Evolutionary conservation across 2,113 vertebrate species (phyloP), one percentile per base, ranked within the genome.

Genomic region (Hippocampus comes): DNA sequence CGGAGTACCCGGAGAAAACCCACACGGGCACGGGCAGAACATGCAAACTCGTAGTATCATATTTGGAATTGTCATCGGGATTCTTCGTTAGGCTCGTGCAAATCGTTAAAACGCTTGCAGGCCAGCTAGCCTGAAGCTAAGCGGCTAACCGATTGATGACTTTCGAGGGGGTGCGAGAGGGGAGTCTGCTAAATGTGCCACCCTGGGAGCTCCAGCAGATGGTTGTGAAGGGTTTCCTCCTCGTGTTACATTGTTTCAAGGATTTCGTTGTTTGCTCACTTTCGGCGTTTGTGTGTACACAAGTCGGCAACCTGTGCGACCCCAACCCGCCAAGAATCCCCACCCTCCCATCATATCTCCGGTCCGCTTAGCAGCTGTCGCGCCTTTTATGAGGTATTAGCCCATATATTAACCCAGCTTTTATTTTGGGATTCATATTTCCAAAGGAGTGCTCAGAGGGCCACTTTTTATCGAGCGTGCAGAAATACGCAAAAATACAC

Each of bases 241-340:
- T 88, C 77, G 7, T 63, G 81, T 89, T 87, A 72, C 89, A 78
- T 87, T 87, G 84, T 91, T 82, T 84, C 73, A 81, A 65, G 83
- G 82, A 85, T 87, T 86, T 48, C 68, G 83, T 82, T 89, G 88
- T 89, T 90, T 90, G 27, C 87, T 89, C 83, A 85, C 84, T 86
- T 87, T 83, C 76, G 75, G 77, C 14, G 68, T 77, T 84, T 69
- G n/a, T 82, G 88, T 84, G 84, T 88, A 85, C 83, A 75, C 84
- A 60, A 71, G 75, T 64, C 81, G 3, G 80, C 80, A 82, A 86
- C 86, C 85, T 80, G 83, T 76, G 78, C 84, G 84, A 87, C 88
- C 86, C 63, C 63, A 4, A 5, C 38, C 17, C 57, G 23, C 57
- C 21, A 11, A 51, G 48, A 20, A 51, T 51, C 48, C 63, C 38